phyloP scores from a whole-genome alignment of 2,888 invertebrate species.

The Chaitophorus viminalis region DNA sequence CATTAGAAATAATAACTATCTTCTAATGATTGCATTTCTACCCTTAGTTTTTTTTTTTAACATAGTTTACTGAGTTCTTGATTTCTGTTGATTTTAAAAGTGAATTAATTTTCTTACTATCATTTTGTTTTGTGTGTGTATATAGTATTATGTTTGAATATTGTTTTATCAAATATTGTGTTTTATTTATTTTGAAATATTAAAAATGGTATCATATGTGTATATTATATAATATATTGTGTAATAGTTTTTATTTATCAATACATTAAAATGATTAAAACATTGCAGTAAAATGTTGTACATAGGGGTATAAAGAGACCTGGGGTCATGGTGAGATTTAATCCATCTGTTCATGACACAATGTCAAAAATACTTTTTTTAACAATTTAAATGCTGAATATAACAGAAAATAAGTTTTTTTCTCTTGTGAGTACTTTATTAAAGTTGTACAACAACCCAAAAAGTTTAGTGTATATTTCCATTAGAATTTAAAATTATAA shows the following conservation, averaged over 20 bases:
- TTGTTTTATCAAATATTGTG: constrained; percentile 28
- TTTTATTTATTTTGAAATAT: constrained; percentile 45
- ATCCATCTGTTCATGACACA: too few species aligned
- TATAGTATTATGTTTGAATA: constrained; percentile 18
- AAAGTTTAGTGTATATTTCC: neutral
- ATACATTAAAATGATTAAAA: neutral
- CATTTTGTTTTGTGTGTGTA: neutral
- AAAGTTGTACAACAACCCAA: neutral
- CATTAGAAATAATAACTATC: neutral
- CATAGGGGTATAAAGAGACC: neutral
- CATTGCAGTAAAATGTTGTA: neutral
- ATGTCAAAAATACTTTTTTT: too few species aligned
- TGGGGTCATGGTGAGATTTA: too few species aligned
- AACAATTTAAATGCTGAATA: too few species aligned
- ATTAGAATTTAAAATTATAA: neutral
- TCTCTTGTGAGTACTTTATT: neutral
- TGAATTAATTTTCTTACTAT: constrained; percentile 8
- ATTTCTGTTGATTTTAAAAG: neutral
- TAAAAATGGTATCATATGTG: constrained; percentile 25
- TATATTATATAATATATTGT: too few species aligned
- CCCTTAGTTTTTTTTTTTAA: neutral
- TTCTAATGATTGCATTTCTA: constrained; percentile 6
- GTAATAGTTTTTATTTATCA: constrained; percentile 22
- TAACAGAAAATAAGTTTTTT: neutral
- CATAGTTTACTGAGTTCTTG: neutral